These are phyloP conservation scores for Metacarcinus magister DNA, from an alignment of 2,888 invertebrate genomes.

Conservation along the genomic window DNA sequence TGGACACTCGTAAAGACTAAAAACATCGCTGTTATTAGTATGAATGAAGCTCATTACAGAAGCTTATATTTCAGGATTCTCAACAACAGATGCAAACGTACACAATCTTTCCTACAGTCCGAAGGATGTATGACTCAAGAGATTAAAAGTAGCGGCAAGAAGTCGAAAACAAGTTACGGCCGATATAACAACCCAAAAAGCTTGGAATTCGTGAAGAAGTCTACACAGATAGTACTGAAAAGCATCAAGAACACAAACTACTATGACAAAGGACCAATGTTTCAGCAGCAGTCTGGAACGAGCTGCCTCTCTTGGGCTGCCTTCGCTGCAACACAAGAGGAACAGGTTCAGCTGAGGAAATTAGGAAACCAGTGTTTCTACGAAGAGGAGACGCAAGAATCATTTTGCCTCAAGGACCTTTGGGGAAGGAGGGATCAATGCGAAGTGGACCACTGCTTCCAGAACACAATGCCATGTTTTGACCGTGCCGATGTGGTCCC, in stretches of 20 bases:
- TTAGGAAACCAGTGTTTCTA: slow-evolving; percentile 27
- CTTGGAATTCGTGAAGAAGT: background rate
- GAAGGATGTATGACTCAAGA: background rate
- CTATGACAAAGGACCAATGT: background rate
- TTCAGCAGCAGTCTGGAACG: background rate
- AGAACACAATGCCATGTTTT: background rate
- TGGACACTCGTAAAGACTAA: slow-evolving; percentile 21
- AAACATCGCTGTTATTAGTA: background rate
- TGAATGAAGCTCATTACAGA: background rate
- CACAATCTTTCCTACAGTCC: background rate
- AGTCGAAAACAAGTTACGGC: no score
- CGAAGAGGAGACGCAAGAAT: background rate
- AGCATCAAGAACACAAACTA: background rate
- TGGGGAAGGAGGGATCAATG: background rate
- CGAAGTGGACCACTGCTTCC: background rate
- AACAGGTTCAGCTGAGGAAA: background rate
- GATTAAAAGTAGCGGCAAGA: background rate
- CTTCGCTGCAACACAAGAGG: background rate
- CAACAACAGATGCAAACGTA: background rate
- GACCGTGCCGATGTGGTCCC: background rate
- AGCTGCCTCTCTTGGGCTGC: background rate
- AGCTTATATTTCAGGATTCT: slow-evolving; percentile 30
- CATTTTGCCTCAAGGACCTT: background rate
- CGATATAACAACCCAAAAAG: no score
- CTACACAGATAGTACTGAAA: background rate